Percentiles rank a stretch among this genome's conserved stretches.
Conservation (phyloP, 2,113 vertebrate species). For the Rhabdomys dilectus region DNA sequence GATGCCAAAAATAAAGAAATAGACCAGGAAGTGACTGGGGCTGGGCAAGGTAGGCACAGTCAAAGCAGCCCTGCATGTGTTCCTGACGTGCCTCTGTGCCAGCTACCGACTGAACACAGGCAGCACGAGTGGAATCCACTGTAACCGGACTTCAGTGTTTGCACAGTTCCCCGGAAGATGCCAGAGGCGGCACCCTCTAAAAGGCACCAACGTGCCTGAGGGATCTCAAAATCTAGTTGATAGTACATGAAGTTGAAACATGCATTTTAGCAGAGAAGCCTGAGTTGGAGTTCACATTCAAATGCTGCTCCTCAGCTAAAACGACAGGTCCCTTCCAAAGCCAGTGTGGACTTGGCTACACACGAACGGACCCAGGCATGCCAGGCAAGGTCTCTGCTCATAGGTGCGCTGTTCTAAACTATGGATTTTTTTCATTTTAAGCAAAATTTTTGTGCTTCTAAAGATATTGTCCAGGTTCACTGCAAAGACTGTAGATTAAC, state of each 20-base stretch:
- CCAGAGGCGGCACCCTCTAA: background rate
- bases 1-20: constrained; percentile 7
- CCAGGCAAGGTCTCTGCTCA: background rate
- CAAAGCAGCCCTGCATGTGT: background rate
- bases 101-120: background rate
- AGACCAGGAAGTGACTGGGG: constrained; percentile 33
- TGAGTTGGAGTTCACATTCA: background rate
- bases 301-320: background rate
- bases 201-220: background rate
- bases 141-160: no score
- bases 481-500: no score
- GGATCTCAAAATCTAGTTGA: background rate
- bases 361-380: fast-evolving
- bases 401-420: background rate
- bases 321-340: background rate
- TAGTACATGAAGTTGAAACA: background rate
- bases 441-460: background rate
- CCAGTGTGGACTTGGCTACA: background rate
- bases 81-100: background rate
- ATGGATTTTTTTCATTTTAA: background rate
- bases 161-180: background rate
- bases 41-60: background rate
- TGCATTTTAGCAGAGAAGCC: background rate
- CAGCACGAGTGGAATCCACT: background rate
- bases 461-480: background rate